Conservation (phyloP, 2,888 invertebrate species). For the Phortica okadai region DNA sequence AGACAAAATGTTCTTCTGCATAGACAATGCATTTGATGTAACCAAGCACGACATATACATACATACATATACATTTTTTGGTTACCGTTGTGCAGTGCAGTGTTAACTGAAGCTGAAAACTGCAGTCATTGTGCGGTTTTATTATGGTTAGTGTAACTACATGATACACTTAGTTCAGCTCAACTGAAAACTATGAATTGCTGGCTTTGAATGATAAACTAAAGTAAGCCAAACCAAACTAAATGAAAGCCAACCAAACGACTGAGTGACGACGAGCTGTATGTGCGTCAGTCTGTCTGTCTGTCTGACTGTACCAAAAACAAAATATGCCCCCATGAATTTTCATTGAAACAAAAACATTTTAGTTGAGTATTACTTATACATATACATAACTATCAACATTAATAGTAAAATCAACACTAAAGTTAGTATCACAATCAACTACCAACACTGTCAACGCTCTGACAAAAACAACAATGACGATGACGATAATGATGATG, state of each 20-base stretch:
- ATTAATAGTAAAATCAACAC: too few species aligned
- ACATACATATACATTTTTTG: not conserved
- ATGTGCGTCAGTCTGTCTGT: too few species aligned
- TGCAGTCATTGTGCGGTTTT: not conserved
- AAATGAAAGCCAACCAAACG: not conserved
- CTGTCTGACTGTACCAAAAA: too few species aligned
- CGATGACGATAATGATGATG: not conserved
- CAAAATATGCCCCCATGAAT: too few species aligned
- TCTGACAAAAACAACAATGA: not conserved
- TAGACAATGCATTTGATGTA: not conserved
- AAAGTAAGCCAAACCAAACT: not conserved
- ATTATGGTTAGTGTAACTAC: too few species aligned
- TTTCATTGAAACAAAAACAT: too few species aligned
- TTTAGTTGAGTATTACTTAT: too few species aligned
- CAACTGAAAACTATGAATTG: not conserved
- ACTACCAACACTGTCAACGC: not conserved
- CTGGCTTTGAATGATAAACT: not conserved
- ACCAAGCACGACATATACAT: not conserved
- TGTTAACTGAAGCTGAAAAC: conserved; percentile 15
- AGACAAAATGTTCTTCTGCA: too few species aligned
- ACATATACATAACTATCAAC: too few species aligned
- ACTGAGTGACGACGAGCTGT: too few species aligned
- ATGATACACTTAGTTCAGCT: not conserved
- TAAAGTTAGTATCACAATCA: too few species aligned
- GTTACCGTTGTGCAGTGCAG: not conserved